A percentile compares a stretch with the other conserved stretches of the same genome.
These are phyloP conservation scores for Callocephalon fimbriatum DNA, from an alignment of 2,113 vertebrate species.

Conservation along the genomic window DNA sequence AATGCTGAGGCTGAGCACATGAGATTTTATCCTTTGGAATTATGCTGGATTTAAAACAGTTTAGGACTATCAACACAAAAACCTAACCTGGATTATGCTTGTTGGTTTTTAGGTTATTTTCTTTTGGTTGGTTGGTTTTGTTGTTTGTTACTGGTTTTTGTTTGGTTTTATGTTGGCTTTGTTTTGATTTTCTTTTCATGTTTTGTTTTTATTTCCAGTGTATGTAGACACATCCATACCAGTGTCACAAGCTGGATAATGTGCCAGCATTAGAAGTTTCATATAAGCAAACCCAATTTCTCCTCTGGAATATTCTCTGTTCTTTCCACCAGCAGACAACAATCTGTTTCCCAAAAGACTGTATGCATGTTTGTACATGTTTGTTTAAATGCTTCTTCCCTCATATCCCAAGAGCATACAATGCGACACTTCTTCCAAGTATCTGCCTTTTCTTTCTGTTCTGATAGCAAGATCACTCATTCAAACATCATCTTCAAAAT, in stretches of 20 bases:
- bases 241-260: background rate
- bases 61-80: background rate
- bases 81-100: accelerated
- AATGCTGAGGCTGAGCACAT: background rate
- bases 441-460: background rate
- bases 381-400: background rate
- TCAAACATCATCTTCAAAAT: background rate
- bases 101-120: background rate
- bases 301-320: background rate
- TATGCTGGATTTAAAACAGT: background rate
- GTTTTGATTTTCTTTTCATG: background rate
- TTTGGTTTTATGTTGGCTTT: background rate
- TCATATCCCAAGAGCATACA: background rate
- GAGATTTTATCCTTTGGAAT: background rate
- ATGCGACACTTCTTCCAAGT: background rate
- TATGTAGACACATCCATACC: background rate
- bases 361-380: accelerated
- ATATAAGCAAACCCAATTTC: background rate
- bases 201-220: background rate
- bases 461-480: background rate
- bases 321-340: background rate
- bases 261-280: background rate
- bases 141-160: background rate
- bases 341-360: background rate
- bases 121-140: background rate